phyloP scores from a whole-genome alignment of 2,888 invertebrate species.

The Gymnoscelis rufifasciata region DNA sequence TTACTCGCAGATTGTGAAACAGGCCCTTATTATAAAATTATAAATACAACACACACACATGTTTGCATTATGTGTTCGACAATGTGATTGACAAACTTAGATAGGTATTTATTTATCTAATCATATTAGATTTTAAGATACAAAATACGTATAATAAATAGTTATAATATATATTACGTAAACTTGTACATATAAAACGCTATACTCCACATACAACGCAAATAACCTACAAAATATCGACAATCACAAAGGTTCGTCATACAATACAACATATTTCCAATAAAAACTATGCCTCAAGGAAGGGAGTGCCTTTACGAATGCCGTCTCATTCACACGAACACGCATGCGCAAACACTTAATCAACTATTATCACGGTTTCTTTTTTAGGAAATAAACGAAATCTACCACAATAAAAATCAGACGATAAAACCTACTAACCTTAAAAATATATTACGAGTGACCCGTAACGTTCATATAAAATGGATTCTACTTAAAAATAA shows the following conservation, averaged over 20 bases:
- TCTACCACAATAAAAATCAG: conserved; percentile 63
- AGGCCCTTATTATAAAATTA: too few species aligned
- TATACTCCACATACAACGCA: conserved; percentile 48
- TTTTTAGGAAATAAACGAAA: conserved; percentile 62
- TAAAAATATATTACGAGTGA: conserved; percentile 73
- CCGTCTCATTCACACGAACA: conserved; percentile 60
- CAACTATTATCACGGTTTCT: conserved; percentile 78
- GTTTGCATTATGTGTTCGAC: too few species aligned
- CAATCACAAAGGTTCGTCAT: conserved; percentile 59
- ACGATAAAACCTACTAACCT: conserved; percentile 71
- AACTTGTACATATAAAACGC: conserved; percentile 47
- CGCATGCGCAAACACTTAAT: conserved; percentile 62
- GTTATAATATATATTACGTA: conserved; percentile 33
- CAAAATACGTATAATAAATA: conserved; percentile 28
- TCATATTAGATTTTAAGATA: conserved; percentile 30
- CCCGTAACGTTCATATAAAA: conserved; percentile 61
- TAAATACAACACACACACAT: too few species aligned
- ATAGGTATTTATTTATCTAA: conserved; percentile 21
- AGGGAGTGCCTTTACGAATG: conserved; percentile 72
- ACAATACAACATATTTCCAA: conserved; percentile 44
- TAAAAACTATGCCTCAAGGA: conserved; percentile 61
- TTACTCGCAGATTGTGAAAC: too few species aligned
- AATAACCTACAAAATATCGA: conserved; percentile 57
- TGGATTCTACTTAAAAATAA: conserved; percentile 67
- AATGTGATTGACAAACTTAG: conserved; percentile 33